phyloP scores from a whole-genome alignment of 2,113 vertebrate species.

The Scopus umbretta region DNA sequence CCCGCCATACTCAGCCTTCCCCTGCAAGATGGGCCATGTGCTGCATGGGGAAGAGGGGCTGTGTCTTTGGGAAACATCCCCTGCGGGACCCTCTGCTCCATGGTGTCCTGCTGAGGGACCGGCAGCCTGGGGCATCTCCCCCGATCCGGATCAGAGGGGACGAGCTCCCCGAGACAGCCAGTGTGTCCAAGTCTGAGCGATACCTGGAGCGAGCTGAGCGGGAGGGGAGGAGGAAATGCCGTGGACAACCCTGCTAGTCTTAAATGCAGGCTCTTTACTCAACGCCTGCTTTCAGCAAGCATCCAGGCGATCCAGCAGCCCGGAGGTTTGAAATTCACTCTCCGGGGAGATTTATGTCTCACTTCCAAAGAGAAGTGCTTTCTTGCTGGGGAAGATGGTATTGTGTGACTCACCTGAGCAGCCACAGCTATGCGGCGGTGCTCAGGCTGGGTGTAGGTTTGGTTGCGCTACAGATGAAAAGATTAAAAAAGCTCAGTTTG shows the following conservation, averaged over 20 bases:
- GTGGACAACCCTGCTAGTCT: rapidly evolving
- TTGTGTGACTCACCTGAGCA: neutral
- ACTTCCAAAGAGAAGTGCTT: neutral
- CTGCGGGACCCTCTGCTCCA: neutral
- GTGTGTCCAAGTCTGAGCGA: rapidly evolving
- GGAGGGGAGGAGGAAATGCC: neutral
- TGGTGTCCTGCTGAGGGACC: neutral
- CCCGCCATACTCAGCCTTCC: rapidly evolving
- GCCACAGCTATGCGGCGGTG: rapidly evolving
- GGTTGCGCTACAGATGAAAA: neutral
- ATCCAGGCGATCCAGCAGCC: neutral
- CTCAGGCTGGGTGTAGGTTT: neutral
- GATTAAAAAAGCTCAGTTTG: neutral
- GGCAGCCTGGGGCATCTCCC: neutral
- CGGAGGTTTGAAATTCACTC: neutral
- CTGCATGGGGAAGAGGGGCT: neutral
- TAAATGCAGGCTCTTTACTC: neutral
- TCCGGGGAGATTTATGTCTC: neutral
- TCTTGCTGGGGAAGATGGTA: neutral
- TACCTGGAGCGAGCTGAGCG: neutral
- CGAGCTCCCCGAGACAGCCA: rapidly evolving
- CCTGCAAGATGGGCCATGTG: too few species aligned
- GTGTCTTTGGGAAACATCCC: neutral
- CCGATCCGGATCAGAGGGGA: neutral
- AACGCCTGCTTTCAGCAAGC: neutral